A percentile compares a stretch with the other conserved stretches of the same genome.
Evolutionary conservation across 30 jellyfish, hydroid and myxozoan species (phyloP).

Genomic region (Catostylus mosaicus): DNA sequence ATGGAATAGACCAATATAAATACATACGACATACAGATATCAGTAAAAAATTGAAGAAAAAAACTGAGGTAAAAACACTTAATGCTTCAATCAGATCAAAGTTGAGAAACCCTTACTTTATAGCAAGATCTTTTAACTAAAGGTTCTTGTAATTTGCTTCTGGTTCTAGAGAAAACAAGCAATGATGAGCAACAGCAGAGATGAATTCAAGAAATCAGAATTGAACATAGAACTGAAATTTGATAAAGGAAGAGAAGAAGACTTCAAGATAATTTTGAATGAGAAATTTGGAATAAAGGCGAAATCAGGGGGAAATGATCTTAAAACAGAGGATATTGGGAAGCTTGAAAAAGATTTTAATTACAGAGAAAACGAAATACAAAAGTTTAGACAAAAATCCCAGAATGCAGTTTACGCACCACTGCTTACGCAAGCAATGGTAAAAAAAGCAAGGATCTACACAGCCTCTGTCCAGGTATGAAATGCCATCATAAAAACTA

Average conservation of each 20-base stretch:
- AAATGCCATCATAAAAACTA: no score
- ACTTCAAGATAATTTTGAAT: slow-evolving; percentile 27
- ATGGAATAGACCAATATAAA: no score
- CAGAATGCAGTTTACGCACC: slow-evolving; percentile 67
- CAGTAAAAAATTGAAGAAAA: no score
- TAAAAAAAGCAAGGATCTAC: slow-evolving; percentile 40
- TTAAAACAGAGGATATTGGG: not conserved
- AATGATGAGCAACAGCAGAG: slow-evolving; percentile 14
- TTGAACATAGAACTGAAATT: slow-evolving; percentile 53
- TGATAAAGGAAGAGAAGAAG: slow-evolving; percentile 60
- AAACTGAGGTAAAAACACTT: no score
- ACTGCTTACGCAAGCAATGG: slow-evolving; percentile 68
- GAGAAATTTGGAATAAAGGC: slow-evolving; percentile 29
- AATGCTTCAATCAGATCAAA: no score
- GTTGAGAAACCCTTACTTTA: no score
- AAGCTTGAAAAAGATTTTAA: slow-evolving; percentile 44
- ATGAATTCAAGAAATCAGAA: slow-evolving; percentile 43
- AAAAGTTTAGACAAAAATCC: slow-evolving; percentile 29
- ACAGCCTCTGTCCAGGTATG: not conserved
- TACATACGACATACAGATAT: no score
- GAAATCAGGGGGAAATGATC: not conserved
- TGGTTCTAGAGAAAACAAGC: not conserved
- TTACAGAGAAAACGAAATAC: slow-evolving; percentile 48
- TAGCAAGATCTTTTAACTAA: no score
- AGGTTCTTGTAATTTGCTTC: no score